Percentiles rank a stretch among this genome's conserved stretches.
phyloP scores from a whole-genome alignment of 2,113 vertebrate genomes.

The Forbesichthys agassizii region DNA sequence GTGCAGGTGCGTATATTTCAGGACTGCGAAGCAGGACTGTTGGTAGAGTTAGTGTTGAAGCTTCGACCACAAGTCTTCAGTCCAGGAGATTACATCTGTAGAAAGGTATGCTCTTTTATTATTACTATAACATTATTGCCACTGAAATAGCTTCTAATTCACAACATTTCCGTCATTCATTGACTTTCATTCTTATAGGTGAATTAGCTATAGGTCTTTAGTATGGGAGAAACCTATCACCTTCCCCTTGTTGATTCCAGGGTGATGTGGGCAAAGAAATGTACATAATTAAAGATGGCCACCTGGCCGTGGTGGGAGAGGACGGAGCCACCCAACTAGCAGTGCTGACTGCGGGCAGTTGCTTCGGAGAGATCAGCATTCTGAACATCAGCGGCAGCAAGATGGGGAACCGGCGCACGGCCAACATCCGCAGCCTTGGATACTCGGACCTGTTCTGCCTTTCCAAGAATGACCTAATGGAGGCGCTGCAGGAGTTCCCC shows the following conservation, averaged over 20 bases:
- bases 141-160: neutral
- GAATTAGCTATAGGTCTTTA: neutral
- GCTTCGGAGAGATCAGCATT: slow-evolving; percentile 97
- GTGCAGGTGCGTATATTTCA: slow-evolving; percentile 89
- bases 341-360: slow-evolving; percentile 87
- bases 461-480: slow-evolving; percentile 95
- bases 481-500: slow-evolving; percentile 91
- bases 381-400: slow-evolving; percentile 97
- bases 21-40: slow-evolving; percentile 90
- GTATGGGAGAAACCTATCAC: neutral
- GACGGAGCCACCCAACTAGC: slow-evolving; percentile 89
- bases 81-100: slow-evolving; percentile 93
- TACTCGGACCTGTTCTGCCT: slow-evolving; percentile 97
- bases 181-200: neutral
- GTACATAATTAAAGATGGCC: slow-evolving; percentile 98
- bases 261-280: slow-evolving; percentile 97
- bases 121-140: neutral
- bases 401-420: slow-evolving; percentile 94
- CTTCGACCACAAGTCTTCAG: slow-evolving; percentile 93
- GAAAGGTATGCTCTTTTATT: slow-evolving; percentile 72
- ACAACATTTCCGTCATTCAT: neutral
- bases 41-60: slow-evolving; percentile 94
- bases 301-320: slow-evolving; percentile 89
- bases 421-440: slow-evolving; percentile 92
- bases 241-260: slow-evolving; percentile 12